These are phyloP conservation scores for Meandrusa payeni DNA, from an alignment of 2,888 invertebrate species.

Conservation along the genomic window DNA sequence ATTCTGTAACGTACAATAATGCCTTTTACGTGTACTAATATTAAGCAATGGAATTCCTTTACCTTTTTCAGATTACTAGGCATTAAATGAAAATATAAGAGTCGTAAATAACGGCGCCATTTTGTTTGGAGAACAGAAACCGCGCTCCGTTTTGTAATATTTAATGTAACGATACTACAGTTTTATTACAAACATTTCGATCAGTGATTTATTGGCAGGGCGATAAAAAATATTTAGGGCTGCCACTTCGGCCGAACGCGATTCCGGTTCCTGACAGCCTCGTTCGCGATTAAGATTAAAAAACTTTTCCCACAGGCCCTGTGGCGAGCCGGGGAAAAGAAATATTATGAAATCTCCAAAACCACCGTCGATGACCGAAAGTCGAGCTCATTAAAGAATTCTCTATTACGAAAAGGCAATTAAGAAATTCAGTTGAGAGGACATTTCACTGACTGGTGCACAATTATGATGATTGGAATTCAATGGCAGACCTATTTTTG, in stretches of 20 bases:
- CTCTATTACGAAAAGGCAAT: conserved; percentile 62
- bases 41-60: conserved; percentile 6
- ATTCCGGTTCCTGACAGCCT: conserved; percentile 53
- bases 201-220: conserved; percentile 38
- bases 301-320: conserved; percentile 58
- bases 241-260: conserved; percentile 47
- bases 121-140: conserved; percentile 6
- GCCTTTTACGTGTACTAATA: conserved; percentile 21
- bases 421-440: conserved; percentile 61
- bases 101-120: conserved; percentile 15
- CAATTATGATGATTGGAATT: no score
- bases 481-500: no score
- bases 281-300: conserved; percentile 61
- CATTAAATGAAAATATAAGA: no score
- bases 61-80: background rate
- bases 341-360: conserved; percentile 67
- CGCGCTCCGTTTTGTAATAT: conserved; percentile 15
- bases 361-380: conserved; percentile 55
- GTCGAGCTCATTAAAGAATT: conserved; percentile 61
- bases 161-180: conserved; percentile 25
- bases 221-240: conserved; percentile 46
- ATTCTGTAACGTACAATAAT: conserved; percentile 24
- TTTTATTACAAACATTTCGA: conserved; percentile 32
- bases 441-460: conserved; percentile 15
- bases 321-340: conserved; percentile 43